Evolutionary conservation across 2,888 invertebrate genomes (phyloP).

Genomic region (Lasioglossum vierecki): DNA sequence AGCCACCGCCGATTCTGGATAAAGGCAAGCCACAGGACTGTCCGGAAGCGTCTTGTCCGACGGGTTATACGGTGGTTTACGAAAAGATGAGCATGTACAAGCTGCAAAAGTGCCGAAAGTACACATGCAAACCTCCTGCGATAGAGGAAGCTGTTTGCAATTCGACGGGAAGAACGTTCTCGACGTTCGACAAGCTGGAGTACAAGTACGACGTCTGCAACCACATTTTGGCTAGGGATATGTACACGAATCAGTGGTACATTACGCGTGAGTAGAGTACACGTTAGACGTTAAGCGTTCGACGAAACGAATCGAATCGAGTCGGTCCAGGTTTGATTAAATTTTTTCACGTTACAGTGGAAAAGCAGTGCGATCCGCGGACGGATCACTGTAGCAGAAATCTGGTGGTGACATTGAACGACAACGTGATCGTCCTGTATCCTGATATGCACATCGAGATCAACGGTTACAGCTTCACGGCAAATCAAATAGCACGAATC

Average conservation of each 20-base stretch:
- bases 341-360: slow-evolving; percentile 84
- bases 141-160: slow-evolving; percentile 88
- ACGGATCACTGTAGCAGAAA: slow-evolving; percentile 86
- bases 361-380: slow-evolving; percentile 87
- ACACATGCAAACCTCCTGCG: slow-evolving; percentile 88
- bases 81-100: slow-evolving; percentile 81
- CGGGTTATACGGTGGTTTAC: slow-evolving; percentile 86
- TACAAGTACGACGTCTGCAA: slow-evolving; percentile 93
- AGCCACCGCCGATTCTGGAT: slow-evolving; percentile 84
- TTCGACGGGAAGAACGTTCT: slow-evolving; percentile 91
- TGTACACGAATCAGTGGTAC: slow-evolving; percentile 88
- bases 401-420: slow-evolving; percentile 88
- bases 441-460: slow-evolving; percentile 78
- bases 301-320: neutral
- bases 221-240: slow-evolving; percentile 90
- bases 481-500: slow-evolving; percentile 87
- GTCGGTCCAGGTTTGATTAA: neutral
- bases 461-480: slow-evolving; percentile 69
- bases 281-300: too few relatives aligned
- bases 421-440: slow-evolving; percentile 85
- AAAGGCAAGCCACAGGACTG: slow-evolving; percentile 81
- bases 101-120: slow-evolving; percentile 83
- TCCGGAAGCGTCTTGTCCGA: slow-evolving; percentile 86
- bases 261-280: slow-evolving; percentile 87
- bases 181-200: slow-evolving; percentile 91